A percentile compares a stretch with the other conserved stretches of the same genome.
Conservation (phyloP, 2,113 vertebrate species). For the Silurus meridionalis region DNA sequence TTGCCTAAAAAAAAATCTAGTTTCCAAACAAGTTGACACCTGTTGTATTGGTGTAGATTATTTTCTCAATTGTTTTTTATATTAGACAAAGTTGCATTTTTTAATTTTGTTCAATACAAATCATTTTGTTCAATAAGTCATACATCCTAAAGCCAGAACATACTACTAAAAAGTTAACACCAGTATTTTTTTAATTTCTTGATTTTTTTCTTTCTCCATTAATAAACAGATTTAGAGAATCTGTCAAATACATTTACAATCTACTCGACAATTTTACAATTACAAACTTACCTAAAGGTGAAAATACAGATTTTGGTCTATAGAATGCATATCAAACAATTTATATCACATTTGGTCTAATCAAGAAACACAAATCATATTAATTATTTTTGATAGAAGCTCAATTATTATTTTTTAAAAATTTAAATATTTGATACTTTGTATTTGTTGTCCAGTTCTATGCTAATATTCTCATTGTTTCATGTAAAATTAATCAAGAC, state of each 20-base stretch:
- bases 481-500: not conserved
- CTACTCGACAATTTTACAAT: too few species aligned
- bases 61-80: not conserved
- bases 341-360: not conserved
- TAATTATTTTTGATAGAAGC: not conserved
- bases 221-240: not conserved
- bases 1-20: not conserved
- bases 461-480: not conserved
- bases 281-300: not conserved
- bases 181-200: not conserved
- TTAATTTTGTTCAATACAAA: too few species aligned
- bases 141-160: not conserved
- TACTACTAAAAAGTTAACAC: not conserved
- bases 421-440: not conserved
- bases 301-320: not conserved
- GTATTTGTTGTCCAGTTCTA: not conserved
- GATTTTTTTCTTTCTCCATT: not conserved
- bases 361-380: not conserved
- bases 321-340: not conserved
- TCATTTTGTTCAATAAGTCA: too few species aligned
- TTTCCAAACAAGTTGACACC: not conserved
- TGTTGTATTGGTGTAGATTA: not conserved
- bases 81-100: not conserved
- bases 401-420: too few species aligned
- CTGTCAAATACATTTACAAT: too few species aligned